Base-by-base conservation (phyloP, 1,140 invertebrate species). In the Protaetia brevitarsis region DNA sequence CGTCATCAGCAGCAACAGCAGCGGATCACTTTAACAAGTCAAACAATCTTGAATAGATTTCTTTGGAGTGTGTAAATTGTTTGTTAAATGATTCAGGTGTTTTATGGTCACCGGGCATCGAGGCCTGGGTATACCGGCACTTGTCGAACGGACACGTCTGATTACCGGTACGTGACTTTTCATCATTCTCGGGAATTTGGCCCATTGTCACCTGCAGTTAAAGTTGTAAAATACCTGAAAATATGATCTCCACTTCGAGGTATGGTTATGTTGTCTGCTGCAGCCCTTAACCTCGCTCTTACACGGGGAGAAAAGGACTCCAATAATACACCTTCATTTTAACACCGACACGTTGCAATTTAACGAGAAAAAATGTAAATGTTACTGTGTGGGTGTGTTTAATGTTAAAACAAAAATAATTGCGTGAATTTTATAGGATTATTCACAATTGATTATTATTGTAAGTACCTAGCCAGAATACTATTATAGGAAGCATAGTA, bases 151-250 rank as follows among this genome's bases (percentile, higher is more conserved):
- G 57, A 59, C 57, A 59, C 57, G 57, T 59, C 57, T 59, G 57
- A 59, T 28, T 66, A 19, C 45, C 51, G 28, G 59, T 62, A 68
- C 67, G 67, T 68, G 67, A 68, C 67, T 68, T 68, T 68, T 36
- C 34, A 45, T 27, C 67, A 63, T 36, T 68, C 41, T 63, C 37
- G 23, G 37, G 31, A 59, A 61, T 68, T 63, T 65, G 16, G 37
- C 58, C 45, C 36, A 68, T 68, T 58, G 66, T 37, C 66, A 51
- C 62, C 65, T 31, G 59, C 16, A 37, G 16, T 45, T 63, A 45
- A 37, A n/a, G 57, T 51, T 51, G 41, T 51, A 51, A 51, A 51
- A 51, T 51, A 51, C 41, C 41, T 51, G 41, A 51, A 51, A 51
- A 51, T 51, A 51, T 51, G 41, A 51, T 51, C 41, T 51, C 41